A percentile compares a stretch with the other conserved stretches of the same genome.
Evolutionary conservation across 2,113 vertebrate species (phyloP).

Genomic region (Scytalopus superciliaris): DNA sequence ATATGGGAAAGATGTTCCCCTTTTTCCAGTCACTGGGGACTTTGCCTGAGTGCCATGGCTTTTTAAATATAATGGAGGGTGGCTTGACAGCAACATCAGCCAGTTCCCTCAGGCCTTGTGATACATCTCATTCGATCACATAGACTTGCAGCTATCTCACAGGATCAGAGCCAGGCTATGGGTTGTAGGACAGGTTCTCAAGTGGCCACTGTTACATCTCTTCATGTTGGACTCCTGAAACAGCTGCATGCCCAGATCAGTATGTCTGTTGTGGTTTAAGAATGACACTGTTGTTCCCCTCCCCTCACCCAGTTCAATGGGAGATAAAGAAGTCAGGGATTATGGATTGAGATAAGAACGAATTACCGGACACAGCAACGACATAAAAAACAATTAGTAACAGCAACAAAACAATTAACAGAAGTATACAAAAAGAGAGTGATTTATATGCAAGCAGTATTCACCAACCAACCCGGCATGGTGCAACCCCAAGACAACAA

Average conservation of each 20-base stretch:
- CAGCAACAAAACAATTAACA: neutral
- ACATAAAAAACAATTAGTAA: neutral
- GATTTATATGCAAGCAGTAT: neutral
- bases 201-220: neutral
- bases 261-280: neutral
- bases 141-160: neutral
- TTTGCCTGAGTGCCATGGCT: neutral
- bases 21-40: neutral
- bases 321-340: neutral
- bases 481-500: neutral
- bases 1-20: neutral
- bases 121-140: too few relatives aligned
- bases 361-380: neutral
- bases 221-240: neutral
- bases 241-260: neutral
- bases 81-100: neutral
- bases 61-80: neutral
- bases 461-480: neutral
- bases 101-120: neutral
- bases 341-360: neutral
- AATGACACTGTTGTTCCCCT: neutral
- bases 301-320: rapidly evolving
- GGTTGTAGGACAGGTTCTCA: neutral
- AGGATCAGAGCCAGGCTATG: neutral
- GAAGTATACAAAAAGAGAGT: neutral